phyloP scores from a whole-genome alignment of 2,797 vertebrate genomes.

The Anniella stebbinsi region DNA sequence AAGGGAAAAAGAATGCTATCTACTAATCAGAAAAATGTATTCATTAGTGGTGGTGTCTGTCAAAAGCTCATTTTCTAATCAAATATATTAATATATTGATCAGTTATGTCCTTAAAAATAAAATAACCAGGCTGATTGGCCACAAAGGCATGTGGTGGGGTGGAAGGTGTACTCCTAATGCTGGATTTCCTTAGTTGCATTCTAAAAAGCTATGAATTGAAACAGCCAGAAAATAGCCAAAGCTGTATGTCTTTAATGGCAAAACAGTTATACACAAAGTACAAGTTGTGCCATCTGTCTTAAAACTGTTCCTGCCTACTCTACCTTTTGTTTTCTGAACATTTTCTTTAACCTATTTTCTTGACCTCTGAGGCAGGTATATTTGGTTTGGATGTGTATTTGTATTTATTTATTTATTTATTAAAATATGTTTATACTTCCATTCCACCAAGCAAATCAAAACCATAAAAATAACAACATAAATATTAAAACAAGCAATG shows the following conservation, averaged over 20 bases:
- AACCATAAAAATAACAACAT: too few species aligned
- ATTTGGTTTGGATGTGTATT: background rate
- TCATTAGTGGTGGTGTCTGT: background rate
- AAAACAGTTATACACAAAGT: background rate
- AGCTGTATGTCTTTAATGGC: background rate
- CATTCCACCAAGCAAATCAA: too few species aligned
- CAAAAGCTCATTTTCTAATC: background rate
- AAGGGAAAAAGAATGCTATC: slow-evolving; percentile 38
- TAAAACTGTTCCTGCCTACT: background rate
- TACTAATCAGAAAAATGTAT: slow-evolving; percentile 15
- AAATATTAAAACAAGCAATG: too few species aligned
- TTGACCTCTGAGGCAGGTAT: background rate
- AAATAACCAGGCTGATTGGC: background rate
- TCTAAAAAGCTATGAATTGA: background rate
- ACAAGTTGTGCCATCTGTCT: background rate
- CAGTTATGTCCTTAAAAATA: slow-evolving; percentile 30
- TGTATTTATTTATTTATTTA: too few species aligned
- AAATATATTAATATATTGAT: background rate
- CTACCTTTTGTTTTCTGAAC: background rate
- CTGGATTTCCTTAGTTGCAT: background rate
- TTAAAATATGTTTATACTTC: too few species aligned
- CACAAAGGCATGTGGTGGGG: background rate
- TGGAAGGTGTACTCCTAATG: background rate
- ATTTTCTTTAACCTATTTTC: background rate
- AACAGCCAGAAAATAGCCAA: background rate